Evolutionary conservation across 2,113 vertebrate genomes (phyloP).

Genomic region (Hypocryptadius cinnamomeus): DNA sequence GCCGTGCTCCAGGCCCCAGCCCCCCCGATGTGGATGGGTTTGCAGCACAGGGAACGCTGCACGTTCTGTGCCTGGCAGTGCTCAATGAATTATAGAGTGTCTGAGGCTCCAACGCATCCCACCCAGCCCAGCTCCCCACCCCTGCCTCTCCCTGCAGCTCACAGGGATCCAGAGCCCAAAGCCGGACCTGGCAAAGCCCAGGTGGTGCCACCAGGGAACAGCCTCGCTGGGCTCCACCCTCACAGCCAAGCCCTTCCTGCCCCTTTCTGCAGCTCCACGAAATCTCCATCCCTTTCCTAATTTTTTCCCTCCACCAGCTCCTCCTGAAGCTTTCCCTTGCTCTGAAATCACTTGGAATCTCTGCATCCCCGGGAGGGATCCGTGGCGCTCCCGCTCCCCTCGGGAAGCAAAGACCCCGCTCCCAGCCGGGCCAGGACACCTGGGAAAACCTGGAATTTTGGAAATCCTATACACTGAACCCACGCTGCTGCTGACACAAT

Average conservation of each 20-base stretch:
- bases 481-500: conserved; percentile 68
- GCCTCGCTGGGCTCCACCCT: not conserved
- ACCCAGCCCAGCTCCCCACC: not conserved
- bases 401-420: not conserved
- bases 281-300: not conserved
- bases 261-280: not conserved
- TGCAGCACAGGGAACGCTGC: not conserved
- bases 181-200: not conserved
- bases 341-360: not conserved
- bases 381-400: fast-evolving
- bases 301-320: not conserved
- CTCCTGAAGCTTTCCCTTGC: not conserved
- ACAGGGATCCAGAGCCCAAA: not conserved
- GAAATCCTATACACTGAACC: not conserved
- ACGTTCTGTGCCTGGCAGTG: not conserved
- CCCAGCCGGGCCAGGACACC: not conserved
- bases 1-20: not conserved
- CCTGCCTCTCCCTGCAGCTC: not conserved
- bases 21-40: not conserved
- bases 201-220: not conserved
- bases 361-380: not conserved
- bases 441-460: not conserved
- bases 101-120: not conserved
- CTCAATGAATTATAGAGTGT: not conserved
- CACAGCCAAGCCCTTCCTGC: not conserved